phyloP scores from a whole-genome alignment of 2,888 invertebrate species.

The Tryphoninae sp. region DNA sequence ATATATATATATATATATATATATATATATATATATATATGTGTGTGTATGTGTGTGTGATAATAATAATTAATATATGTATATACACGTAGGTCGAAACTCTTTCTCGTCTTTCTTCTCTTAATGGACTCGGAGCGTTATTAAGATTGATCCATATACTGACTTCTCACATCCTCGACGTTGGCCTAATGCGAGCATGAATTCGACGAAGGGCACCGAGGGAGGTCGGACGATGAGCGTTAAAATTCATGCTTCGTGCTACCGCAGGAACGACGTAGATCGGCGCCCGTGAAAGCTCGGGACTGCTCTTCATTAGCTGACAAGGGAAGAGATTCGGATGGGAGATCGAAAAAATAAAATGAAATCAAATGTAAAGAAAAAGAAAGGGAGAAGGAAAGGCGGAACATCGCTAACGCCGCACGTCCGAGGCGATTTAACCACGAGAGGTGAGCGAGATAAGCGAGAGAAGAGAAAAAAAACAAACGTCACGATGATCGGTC shows the following conservation, averaged over 20 bases:
- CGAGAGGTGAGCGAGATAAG: constrained; percentile 25
- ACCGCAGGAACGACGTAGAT: background rate
- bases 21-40: no score
- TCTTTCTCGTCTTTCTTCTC: constrained; percentile 34
- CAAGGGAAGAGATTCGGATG: background rate
- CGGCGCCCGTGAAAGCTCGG: background rate
- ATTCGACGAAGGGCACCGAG: constrained; percentile 21
- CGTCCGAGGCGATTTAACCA: constrained; percentile 6
- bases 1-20: no score
- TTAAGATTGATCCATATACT: constrained; percentile 53
- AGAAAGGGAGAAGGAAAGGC: constrained; percentile 12
- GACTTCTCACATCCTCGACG: constrained; percentile 13
- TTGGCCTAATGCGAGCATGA: constrained; percentile 3
- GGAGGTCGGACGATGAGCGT: constrained; percentile 12
- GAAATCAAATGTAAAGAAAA: background rate
- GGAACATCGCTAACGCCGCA: constrained; percentile 8
- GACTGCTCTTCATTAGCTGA: constrained; percentile 34
- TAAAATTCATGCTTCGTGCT: constrained; percentile 2
- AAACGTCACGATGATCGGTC: constrained; percentile 42
- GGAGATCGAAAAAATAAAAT: background rate
- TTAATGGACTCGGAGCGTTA: constrained; percentile 50
- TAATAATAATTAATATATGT: background rate
- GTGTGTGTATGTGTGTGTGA: background rate
- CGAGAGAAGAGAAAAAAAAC: constrained; percentile 27
- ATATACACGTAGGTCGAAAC: background rate